Evolutionary conservation across 2,888 invertebrate genomes (phyloP).

Genomic region (Drosophila sordidula): DNA sequence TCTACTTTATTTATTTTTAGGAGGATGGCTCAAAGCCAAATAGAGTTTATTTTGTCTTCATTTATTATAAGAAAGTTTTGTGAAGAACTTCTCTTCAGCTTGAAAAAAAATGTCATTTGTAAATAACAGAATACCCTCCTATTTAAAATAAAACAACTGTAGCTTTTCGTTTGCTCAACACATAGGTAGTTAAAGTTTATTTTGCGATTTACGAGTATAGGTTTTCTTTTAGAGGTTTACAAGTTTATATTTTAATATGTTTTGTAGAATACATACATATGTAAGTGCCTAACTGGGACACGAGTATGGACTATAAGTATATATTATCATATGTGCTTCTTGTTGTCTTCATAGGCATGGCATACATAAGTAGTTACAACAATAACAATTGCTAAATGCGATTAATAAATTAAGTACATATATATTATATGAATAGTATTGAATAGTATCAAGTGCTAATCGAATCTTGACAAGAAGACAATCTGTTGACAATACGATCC

Average conservation of each 20-base stretch:
- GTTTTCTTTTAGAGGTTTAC: conserved; percentile 4
- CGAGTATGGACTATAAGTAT: conserved; percentile 4
- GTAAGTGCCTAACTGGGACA: conserved; percentile 32
- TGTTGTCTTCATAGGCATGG: conserved; percentile 47
- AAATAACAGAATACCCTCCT: too few relatives aligned
- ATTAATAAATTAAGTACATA: not conserved
- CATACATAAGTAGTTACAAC: conserved; percentile 31
- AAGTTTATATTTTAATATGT: not conserved
- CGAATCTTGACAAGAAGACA: conserved; percentile 42
- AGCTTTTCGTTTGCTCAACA: conserved; percentile 45
- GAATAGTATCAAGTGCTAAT: conserved; percentile 21
- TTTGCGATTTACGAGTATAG: conserved; percentile 56
- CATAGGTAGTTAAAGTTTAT: conserved; percentile 36
- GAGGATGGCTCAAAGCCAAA: too few relatives aligned
- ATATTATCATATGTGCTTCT: conserved; percentile 72
- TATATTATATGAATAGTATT: conserved; percentile 3
- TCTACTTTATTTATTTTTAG: too few relatives aligned
- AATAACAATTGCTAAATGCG: conserved; percentile 23
- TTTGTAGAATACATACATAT: conserved; percentile 2
- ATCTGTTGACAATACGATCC: conserved; percentile 75
- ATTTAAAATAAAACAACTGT: not conserved
- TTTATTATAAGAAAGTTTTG: too few relatives aligned
- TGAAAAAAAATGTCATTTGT: too few relatives aligned
- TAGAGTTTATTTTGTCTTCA: too few relatives aligned
- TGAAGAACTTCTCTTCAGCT: too few relatives aligned